These are phyloP conservation scores for Benitochromis conjunctus DNA, from an alignment of 2,113 vertebrate species.

Conservation along the genomic window DNA sequence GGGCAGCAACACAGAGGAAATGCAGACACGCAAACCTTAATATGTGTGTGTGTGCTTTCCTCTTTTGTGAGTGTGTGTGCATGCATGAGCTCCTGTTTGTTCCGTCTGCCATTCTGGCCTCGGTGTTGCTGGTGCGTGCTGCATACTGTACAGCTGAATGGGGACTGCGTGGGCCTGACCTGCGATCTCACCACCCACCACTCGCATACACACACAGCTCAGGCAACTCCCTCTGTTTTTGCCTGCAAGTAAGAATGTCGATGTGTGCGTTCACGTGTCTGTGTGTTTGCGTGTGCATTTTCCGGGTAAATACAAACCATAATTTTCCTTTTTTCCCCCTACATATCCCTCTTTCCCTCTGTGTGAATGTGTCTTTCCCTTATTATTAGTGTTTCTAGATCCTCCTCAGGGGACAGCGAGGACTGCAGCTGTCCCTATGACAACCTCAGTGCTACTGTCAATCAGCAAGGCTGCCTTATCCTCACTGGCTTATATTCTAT, in stretches of 20 bases:
- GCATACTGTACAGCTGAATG: constrained; percentile 65
- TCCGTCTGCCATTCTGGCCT: constrained; percentile 58
- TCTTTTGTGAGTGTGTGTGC: background rate
- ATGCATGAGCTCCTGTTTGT: constrained; percentile 46
- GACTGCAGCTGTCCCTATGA: constrained; percentile 64
- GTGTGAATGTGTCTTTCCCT: constrained; percentile 12
- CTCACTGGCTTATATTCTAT: constrained; percentile 20
- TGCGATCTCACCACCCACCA: constrained; percentile 59
- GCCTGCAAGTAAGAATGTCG: constrained; percentile 25
- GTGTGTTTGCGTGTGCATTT: background rate
- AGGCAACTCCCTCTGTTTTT: constrained; percentile 44
- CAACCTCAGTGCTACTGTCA: constrained; percentile 59
- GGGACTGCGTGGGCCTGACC: constrained; percentile 73
- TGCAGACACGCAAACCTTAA: background rate
- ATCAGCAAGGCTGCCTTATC: constrained; percentile 30
- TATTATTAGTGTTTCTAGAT: constrained; percentile 52
- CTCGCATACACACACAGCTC: constrained; percentile 35
- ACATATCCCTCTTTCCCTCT: background rate
- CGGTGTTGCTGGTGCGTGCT: constrained; percentile 40
- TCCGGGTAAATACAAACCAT: constrained; percentile 33
- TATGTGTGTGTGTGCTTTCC: background rate
- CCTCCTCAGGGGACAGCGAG: constrained; percentile 47
- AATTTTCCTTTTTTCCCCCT: background rate
- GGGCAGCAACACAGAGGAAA: constrained; percentile 1
- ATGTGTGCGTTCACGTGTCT: background rate